Percentiles rank a stretch among this genome's conserved stretches.
Evolutionary conservation across 2,888 invertebrate species (phyloP).

Genomic region (Mesorhabditis sp.): DNA sequence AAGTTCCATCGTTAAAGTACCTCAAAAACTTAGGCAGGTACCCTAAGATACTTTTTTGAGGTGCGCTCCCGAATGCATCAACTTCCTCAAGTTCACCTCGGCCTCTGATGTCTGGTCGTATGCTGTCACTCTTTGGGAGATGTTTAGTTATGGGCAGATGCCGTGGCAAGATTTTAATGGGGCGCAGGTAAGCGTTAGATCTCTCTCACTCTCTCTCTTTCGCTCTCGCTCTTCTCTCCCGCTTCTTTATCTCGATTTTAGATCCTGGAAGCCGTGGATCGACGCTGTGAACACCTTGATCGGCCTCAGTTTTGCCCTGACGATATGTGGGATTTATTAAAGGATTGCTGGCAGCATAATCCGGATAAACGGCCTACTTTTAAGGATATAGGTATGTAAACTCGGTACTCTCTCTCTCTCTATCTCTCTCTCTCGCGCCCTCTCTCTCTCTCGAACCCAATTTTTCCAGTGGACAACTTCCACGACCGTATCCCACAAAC

Average conservation of each 20-base stretch:
- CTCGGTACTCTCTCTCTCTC: slow-evolving; percentile 24
- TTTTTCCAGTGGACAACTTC: slow-evolving; percentile 64
- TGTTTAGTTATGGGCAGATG: slow-evolving; percentile 97
- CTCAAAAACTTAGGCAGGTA: too few species aligned
- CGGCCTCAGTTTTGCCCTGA: slow-evolving; percentile 74
- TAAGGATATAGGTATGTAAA: slow-evolving; percentile 68
- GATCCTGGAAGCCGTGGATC: slow-evolving; percentile 89
- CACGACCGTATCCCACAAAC: slow-evolving; percentile 82
- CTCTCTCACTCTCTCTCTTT: neutral
- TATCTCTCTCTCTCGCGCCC: neutral
- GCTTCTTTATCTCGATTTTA: slow-evolving; percentile 32
- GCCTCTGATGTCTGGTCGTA: slow-evolving; percentile 97
- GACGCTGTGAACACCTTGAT: slow-evolving; percentile 61
- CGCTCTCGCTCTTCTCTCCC: slow-evolving; percentile 6
- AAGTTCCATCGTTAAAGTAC: too few species aligned
- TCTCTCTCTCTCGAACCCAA: neutral
- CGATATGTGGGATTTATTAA: slow-evolving; percentile 85
- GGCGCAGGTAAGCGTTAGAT: slow-evolving; percentile 67
- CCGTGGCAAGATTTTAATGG: slow-evolving; percentile 94
- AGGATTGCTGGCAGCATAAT: slow-evolving; percentile 93
- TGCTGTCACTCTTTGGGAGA: slow-evolving; percentile 97
- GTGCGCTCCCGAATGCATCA: slow-evolving; percentile 94
- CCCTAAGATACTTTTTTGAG: neutral
- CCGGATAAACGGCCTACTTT: slow-evolving; percentile 83
- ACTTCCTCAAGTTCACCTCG: slow-evolving; percentile 88